Evolutionary conservation across 2,888 invertebrate species (phyloP), one percentile per base, ranked within the genome.

Genomic region (Morpho achilles): DNA sequence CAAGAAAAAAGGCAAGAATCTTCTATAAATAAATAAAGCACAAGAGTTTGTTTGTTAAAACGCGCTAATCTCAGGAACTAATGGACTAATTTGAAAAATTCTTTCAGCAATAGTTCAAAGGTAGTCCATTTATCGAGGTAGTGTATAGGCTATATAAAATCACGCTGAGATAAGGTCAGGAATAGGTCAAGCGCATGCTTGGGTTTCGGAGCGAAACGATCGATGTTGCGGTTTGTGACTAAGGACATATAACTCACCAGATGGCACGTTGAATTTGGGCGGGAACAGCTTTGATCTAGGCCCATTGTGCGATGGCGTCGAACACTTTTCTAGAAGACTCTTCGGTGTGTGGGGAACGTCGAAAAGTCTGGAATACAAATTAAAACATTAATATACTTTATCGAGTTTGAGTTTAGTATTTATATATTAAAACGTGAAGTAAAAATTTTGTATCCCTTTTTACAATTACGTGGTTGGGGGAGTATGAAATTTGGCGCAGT

Each of bases 261-360:
- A 71, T 62, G 80, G 79, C 3, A 71, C 74, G 49, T 74, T 81
- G 22, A 82, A 64, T 67, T 82, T 83, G 0, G 88, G 82, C 4
- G 88, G 89, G 59, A 92, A 92, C 5, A 93, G 84, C 58, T 92
- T 83, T 39, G 88, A 88, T 46, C 93, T 80, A 0, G 91, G 91
- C 16, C 90, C 84, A 62, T 88, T 74, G 48, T 92, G 92, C 0
- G 92, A 85, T 1, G 94, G 93, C 49, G 94, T 92, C 0, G 91
- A 88, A 66, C 93, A 93, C 71, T 95, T 95, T 74, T 95, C 93
- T 42, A 96, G 82, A 16, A 97, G 90, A 0, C 96, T 96, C 85
- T 96, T 96, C 4, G 97, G 97, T 5, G 97, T 96, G 64, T 95
- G 94, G 0, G 97, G 97, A 53, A 95, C 95, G 84, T 97, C 96